A percentile compares a stretch with the other conserved stretches of the same genome.
These are phyloP conservation scores for Solenodon paradoxus DNA, from an alignment of 2,113 vertebrate species.

Conservation along the genomic window DNA sequence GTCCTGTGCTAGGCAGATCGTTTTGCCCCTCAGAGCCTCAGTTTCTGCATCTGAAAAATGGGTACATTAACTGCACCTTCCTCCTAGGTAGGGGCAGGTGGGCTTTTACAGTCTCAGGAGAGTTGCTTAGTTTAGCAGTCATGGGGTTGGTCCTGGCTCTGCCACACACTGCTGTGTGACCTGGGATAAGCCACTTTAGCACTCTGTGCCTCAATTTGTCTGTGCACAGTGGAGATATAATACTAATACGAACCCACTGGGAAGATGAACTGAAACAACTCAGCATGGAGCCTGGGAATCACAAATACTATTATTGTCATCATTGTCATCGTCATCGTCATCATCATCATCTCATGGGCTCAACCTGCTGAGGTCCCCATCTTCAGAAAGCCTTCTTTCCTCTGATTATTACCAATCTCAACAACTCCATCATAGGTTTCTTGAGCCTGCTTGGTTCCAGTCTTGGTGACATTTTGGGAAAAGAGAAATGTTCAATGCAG, in stretches of 20 bases:
- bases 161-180: neutral
- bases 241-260: fast-evolving
- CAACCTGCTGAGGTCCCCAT: neutral
- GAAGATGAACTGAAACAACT: neutral
- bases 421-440: fast-evolving
- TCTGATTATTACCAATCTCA: neutral
- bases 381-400: neutral
- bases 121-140: neutral
- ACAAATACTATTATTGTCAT: neutral
- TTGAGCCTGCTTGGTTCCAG: neutral
- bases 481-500: neutral
- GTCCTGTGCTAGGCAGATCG: neutral
- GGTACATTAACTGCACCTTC: neutral
- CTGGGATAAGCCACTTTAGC: neutral
- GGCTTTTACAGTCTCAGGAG: fast-evolving
- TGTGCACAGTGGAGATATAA: neutral
- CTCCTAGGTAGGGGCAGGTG: no score
- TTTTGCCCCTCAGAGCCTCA: neutral
- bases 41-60: neutral
- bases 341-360: neutral
- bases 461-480: neutral
- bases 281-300: fast-evolving
- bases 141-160: no score
- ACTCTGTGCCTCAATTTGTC: neutral
- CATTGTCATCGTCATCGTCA: neutral